Evolutionary conservation across 2,113 vertebrate species (phyloP), one percentile per base, ranked within the genome.

Genomic region (Actinemys pallida): DNA sequence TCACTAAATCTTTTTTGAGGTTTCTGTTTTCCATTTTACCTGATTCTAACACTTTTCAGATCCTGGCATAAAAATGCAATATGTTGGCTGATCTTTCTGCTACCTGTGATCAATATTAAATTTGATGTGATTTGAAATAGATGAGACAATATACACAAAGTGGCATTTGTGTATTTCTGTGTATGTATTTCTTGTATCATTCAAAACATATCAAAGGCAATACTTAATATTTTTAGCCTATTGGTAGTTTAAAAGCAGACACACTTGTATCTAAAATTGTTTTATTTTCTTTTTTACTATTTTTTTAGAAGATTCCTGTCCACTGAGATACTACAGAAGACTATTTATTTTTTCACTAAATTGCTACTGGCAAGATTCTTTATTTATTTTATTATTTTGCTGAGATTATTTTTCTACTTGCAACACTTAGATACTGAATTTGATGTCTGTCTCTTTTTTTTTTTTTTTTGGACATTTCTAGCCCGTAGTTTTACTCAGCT

Each of bases 321-420:
- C 39, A 92, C 5, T 54, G 62, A 50, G 17, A 78, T 47, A 8
- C 45, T 53, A 16, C 25, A 39, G 45, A 83, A 81, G 35, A 7
- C 12, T 19, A 86, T 2, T 6, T 6, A 86, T 2, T 6, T 6
- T 13, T 2, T 5, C 2, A 7, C 6, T 8, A 35, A 56, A 6
- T 62, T 31, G 35, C 6, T 79, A 54, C 20, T 22, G 20, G 6
- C 31, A 88, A 50, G 17, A 13, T 56, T 45, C 31, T 3, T 90
- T 53, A 10, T 12, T 81, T 6, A 16, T 14, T 88, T 90, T 85
- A 83, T 52, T 69, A 81, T 69, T 53, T 92, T 88, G 53, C 25
- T 89, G 47, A n/a, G 29, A 24, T 42, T 79, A 47, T 47, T 19
- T 35, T 83, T 83, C 4, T 29, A 8, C 42, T 80, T 83, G 3